Conservation (phyloP, 2,797 vertebrate species). For the Microctenopoma lineatum region DNA sequence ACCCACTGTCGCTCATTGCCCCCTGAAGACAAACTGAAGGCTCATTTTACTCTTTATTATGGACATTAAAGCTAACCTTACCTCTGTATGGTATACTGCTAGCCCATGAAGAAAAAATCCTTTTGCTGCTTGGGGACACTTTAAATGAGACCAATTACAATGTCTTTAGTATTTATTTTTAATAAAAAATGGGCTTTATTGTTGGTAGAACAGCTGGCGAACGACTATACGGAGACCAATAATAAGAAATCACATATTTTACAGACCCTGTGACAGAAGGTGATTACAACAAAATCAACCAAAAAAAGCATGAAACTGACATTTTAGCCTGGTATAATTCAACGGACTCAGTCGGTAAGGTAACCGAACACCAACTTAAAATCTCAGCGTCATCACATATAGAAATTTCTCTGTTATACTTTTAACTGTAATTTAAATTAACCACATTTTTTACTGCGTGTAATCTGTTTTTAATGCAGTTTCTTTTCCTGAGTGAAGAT, state of each 20-base stretch:
- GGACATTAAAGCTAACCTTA: slow-evolving; percentile 64
- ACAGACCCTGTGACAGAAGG: slow-evolving; percentile 63
- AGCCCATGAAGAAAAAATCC: slow-evolving; percentile 55
- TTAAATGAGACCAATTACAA: slow-evolving; percentile 74
- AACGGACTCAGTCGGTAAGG: slow-evolving; percentile 14
- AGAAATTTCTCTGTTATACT: slow-evolving; percentile 1
- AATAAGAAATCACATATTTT: slow-evolving; percentile 72
- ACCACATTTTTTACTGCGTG: neutral
- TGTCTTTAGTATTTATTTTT: slow-evolving; percentile 70
- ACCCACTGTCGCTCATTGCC: slow-evolving; percentile 55
- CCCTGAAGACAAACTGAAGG: slow-evolving; percentile 71
- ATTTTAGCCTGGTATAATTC: slow-evolving; percentile 20
- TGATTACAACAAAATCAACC: slow-evolving; percentile 57
- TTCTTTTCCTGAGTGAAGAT: slow-evolving; percentile 34
- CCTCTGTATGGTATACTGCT: slow-evolving; percentile 37
- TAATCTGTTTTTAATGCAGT: slow-evolving; percentile 34
- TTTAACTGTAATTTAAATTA: neutral
- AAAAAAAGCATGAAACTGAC: slow-evolving; percentile 47
- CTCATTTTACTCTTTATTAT: slow-evolving; percentile 79
- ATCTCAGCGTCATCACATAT: slow-evolving; percentile 18
- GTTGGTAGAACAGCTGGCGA: slow-evolving; percentile 70
- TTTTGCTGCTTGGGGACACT: slow-evolving; percentile 69
- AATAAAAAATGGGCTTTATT: slow-evolving; percentile 74
- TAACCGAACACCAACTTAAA: slow-evolving; percentile 27
- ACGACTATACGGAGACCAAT: slow-evolving; percentile 69